Conservation (phyloP, 92 coral and sea anemone species). For the Pocillopora grandis region DNA sequence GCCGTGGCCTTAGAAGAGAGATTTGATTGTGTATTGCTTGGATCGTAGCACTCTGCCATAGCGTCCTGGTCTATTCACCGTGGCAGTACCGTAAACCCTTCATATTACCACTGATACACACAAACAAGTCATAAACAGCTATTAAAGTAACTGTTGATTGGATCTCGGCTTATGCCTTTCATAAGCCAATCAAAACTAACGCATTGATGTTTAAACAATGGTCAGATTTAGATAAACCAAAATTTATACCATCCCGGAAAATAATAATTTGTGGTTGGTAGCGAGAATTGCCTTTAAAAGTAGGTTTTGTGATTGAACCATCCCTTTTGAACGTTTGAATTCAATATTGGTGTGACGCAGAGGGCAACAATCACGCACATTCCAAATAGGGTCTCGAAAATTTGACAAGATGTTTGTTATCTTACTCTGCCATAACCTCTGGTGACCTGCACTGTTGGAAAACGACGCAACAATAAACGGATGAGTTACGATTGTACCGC, state of each 20-base stretch:
- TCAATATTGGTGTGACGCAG: conserved; percentile 8
- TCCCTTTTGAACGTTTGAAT: background rate
- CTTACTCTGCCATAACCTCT: conserved; percentile 19
- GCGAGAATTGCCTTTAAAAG: background rate
- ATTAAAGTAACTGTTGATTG: conserved; percentile 77
- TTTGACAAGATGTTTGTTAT: conserved; percentile 40
- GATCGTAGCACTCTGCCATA: conserved; percentile 34
- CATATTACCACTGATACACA: conserved; percentile 44
- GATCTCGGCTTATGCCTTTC: conserved; percentile 62
- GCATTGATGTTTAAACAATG: conserved; percentile 22
- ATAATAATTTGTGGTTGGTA: conserved; percentile 33
- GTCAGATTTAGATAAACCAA: conserved; percentile 6
- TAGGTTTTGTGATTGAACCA: background rate
- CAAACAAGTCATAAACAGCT: conserved; percentile 78
- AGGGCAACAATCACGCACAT: conserved; percentile 1
- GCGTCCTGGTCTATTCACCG: conserved; percentile 6
- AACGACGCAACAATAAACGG: conserved; percentile 27
- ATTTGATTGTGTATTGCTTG: conserved; percentile 26
- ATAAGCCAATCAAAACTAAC: conserved; percentile 74
- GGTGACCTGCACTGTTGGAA: conserved; percentile 25
- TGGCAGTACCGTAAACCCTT: conserved; percentile 36
- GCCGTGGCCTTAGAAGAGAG: conserved; percentile 93
- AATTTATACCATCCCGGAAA: background rate
- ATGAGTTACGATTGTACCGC: background rate
- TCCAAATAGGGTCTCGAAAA: conserved; percentile 36